Percentiles rank a stretch among this genome's conserved stretches.
Conservation (phyloP, 1,140 invertebrate species). For the Nautilus pompilius region DNA sequence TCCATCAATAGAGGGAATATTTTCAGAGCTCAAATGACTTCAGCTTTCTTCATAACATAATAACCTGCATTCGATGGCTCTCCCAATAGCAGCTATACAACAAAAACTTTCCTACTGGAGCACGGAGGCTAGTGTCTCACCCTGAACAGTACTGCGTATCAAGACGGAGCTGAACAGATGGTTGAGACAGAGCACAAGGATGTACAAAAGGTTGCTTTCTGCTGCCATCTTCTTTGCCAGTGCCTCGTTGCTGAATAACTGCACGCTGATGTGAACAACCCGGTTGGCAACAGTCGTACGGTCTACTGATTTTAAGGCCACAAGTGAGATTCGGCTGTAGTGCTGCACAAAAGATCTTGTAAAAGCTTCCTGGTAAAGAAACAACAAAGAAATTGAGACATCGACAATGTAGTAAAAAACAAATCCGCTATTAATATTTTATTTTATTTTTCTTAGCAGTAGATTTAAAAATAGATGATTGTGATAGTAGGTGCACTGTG, state of each 20-base stretch:
- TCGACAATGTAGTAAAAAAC: neutral
- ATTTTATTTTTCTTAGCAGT: too few species aligned
- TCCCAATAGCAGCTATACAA: too few species aligned
- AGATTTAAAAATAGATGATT: too few species aligned
- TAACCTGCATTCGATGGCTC: too few species aligned
- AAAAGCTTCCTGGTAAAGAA: conserved; percentile 72
- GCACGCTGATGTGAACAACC: conserved; percentile 95
- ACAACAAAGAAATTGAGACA: conserved; percentile 5
- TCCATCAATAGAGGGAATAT: too few species aligned
- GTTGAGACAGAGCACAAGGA: conserved; percentile 90
- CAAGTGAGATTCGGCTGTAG: conserved; percentile 89
- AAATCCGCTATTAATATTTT: too few species aligned
- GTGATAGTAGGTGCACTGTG: too few species aligned
- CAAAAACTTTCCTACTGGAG: too few species aligned
- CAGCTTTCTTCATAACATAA: too few species aligned
- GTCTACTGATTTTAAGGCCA: conserved; percentile 79
- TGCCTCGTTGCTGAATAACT: conserved; percentile 90
- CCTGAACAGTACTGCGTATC: conserved; percentile 80
- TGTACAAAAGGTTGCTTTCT: conserved; percentile 82
- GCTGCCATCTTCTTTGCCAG: conserved; percentile 87
- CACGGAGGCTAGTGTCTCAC: conserved; percentile 57
- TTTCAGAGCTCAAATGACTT: too few species aligned
- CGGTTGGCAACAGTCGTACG: conserved; percentile 73
- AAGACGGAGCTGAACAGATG: conserved; percentile 92
- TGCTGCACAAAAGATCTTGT: conserved; percentile 92